Evolutionary conservation across 2,113 vertebrate species (phyloP).

Genomic region (Seriola aureovittata): DNA sequence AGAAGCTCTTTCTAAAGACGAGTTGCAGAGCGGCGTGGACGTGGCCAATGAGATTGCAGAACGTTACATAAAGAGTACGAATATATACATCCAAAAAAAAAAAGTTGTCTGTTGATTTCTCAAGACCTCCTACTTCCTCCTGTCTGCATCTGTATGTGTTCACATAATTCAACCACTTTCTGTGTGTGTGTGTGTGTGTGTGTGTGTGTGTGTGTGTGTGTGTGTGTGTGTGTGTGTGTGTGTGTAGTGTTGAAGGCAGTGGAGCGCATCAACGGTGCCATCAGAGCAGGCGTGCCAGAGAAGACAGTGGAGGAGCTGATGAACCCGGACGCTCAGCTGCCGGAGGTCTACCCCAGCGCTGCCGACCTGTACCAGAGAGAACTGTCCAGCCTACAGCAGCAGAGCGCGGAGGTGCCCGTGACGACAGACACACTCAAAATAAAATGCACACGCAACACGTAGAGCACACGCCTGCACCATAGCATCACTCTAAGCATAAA

Average conservation of each 20-base stretch:
- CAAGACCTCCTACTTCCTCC: not conserved
- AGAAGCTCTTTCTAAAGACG: conserved; percentile 91
- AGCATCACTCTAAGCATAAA: not conserved
- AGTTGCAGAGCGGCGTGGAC: conserved; percentile 92
- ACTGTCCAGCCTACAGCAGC: conserved; percentile 92
- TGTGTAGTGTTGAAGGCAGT: conserved; percentile 89
- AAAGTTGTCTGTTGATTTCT: not conserved
- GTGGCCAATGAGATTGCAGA: conserved; percentile 88
- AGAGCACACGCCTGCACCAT: not conserved
- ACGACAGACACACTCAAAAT: not conserved
- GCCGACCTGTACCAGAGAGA: conserved; percentile 95
- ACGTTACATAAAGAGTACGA: conserved; percentile 89
- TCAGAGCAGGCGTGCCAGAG: conserved; percentile 88
- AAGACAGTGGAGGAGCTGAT: conserved; percentile 92
- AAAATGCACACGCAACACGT: not conserved
- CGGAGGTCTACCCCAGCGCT: conserved; percentile 91
- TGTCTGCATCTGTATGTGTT: not conserved
- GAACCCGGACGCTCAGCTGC: conserved; percentile 95
- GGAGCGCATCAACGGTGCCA: conserved; percentile 90
- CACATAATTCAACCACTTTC: not conserved
- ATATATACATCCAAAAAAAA: not conserved
- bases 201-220: not conserved
- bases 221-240: conserved; percentile 8
- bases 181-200: no score
- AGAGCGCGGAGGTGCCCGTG: conserved; percentile 88